A percentile compares a stretch with the other conserved stretches of the same genome.
Evolutionary conservation across 1,140 invertebrate species (phyloP).

Genomic region (Ips nitidus): DNA sequence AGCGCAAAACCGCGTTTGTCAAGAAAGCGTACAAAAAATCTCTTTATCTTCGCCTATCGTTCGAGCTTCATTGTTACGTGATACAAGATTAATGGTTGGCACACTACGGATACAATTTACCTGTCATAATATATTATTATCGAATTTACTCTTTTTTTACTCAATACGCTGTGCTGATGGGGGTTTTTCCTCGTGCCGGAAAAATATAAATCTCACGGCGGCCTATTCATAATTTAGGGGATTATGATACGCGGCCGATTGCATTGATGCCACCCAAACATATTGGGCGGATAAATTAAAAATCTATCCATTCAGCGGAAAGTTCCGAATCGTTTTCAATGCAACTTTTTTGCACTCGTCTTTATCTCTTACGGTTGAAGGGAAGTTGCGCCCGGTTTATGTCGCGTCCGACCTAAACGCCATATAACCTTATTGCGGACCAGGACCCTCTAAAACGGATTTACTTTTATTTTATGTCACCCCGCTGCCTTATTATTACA

Average conservation of each 20-base stretch:
- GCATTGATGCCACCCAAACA: too few relatives aligned
- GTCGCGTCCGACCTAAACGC: not conserved
- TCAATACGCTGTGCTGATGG: not conserved
- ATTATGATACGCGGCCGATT: not conserved
- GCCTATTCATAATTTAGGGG: not conserved
- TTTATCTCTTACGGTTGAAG: slow-evolving; percentile 4
- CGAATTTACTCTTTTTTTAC: slow-evolving; percentile 12
- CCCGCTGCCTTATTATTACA: too few relatives aligned
- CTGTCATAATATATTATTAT: slow-evolving; percentile 19
- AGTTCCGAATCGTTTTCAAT: slow-evolving; percentile 2
- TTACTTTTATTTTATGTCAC: too few relatives aligned
- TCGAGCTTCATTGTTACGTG: slow-evolving; percentile 9
- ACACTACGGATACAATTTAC: slow-evolving; percentile 20
- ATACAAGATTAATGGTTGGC: slow-evolving; percentile 10
- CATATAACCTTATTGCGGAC: too few relatives aligned
- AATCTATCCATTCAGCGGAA: not conserved
- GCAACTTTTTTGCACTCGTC: slow-evolving; percentile 3
- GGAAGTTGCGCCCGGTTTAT: slow-evolving; percentile 1
- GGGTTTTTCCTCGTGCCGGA: not conserved
- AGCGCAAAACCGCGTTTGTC: not conserved
- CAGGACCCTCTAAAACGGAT: too few relatives aligned
- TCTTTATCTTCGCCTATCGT: slow-evolving; percentile 8
- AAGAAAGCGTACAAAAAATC: not conserved
- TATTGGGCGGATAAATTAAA: not conserved
- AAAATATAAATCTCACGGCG: slow-evolving; percentile 1